Base-by-base conservation (phyloP, 64 coral and sea anemone species). In the Hydrozoanthus tunicans region DNA sequence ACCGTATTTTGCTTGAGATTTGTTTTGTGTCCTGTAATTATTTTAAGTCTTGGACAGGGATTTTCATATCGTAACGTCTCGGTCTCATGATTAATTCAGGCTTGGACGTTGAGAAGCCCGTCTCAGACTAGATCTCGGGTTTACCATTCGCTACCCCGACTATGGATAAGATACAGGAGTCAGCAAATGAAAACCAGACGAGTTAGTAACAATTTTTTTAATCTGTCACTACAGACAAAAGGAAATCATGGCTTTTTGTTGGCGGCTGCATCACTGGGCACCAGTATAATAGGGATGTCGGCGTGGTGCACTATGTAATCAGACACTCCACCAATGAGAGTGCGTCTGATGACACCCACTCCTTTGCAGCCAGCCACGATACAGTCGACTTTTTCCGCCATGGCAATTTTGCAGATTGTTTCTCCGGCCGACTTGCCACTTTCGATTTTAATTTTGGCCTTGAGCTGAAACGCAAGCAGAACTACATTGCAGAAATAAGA, bases 391-490 rank as follows among this genome's bases (percentile, higher is more conserved):
- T 86, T 72, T n/a, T 73, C 66, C 24, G 51, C 67, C 72, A 26
- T 71, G 65, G 83, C 66, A 17, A 86, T 17, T 24, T 71, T 86
- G 15, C 83, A 86, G 53, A 86, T 86, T n/a, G 66, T 86, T 67
- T 86, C 83, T 27, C 67, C 83, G 66, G 83, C 58, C 25, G 79
- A 71, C 54, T 57, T 86, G 53, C 83, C 83, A 10, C 66, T 71
- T 86, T 86, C 83, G 23, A 86, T 67, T 86, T 86, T 86, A 12
- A 86, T 86, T 55, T 86, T 86, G 10, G 83, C 83, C 10, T 86
- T 72, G 13, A 86, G 17, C 83, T 86, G 54, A 70, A 86, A 86
- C 23, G 10, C 14, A 24, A 43, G 32, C 32, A 43, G 0, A 43
- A 43, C 32, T 43, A 43, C 32, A 43, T 43, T 43, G 32, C 32